A percentile compares a stretch with the other conserved stretches of the same genome.
Evolutionary conservation across 2,113 vertebrate genomes (phyloP).

Genomic region (Pyrgilauda ruficollis): DNA sequence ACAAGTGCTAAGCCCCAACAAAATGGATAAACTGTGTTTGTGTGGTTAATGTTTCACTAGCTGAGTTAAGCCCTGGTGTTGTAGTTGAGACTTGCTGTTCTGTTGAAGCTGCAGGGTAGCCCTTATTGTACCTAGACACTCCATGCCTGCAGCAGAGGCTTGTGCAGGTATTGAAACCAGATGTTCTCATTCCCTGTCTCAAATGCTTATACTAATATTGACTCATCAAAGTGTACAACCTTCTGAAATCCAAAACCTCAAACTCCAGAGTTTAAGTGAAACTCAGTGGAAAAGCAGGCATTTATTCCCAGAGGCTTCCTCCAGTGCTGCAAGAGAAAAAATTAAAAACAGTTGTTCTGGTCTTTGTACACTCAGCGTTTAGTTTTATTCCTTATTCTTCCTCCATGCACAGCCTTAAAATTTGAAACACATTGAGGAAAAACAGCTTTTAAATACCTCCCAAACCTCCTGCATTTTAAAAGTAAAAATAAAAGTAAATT

Average conservation of each 20-base stretch:
- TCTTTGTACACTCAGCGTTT: not conserved
- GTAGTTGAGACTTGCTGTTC: not conserved
- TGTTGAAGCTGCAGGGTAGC: not conserved
- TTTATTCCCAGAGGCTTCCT: not conserved
- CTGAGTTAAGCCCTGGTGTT: not conserved
- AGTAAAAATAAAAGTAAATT: not conserved
- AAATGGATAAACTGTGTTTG: not conserved
- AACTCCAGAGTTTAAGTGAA: not conserved
- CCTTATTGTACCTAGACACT: not conserved
- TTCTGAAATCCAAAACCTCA: not conserved
- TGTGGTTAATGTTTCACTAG: not conserved
- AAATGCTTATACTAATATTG: not conserved
- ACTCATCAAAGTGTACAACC: not conserved
- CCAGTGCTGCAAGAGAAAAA: not conserved
- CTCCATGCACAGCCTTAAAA: not conserved
- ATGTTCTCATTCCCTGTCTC: not conserved
- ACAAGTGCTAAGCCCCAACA: not conserved
- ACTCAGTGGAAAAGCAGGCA: not conserved
- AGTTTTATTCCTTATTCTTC: not conserved
- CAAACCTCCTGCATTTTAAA: not conserved
- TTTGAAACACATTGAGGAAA: not conserved
- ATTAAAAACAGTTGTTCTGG: not conserved
- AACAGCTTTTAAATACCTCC: not conserved
- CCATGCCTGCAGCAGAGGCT: not conserved
- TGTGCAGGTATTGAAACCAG: not conserved